A percentile compares a stretch with the other conserved stretches of the same genome.
Conservation (phyloP, 2,888 invertebrate species). For the Tetramorium bicarinatum region DNA sequence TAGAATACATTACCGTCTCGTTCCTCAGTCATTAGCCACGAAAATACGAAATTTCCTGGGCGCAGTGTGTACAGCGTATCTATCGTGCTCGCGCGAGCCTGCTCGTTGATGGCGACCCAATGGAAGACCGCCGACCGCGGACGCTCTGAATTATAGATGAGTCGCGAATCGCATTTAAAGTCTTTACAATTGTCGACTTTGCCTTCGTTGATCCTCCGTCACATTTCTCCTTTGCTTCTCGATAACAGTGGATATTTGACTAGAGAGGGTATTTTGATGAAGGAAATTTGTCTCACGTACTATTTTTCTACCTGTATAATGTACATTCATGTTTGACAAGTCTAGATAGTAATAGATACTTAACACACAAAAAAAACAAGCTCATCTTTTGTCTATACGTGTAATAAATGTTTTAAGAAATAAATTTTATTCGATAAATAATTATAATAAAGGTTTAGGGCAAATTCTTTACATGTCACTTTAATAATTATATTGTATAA, state of each 20-base stretch:
- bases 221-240: background rate
- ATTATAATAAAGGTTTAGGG: background rate
- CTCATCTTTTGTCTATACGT: background rate
- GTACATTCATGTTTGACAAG: background rate
- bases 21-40: slow-evolving; percentile 84
- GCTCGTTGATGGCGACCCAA: slow-evolving; percentile 50
- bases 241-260: background rate
- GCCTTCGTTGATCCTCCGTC: background rate
- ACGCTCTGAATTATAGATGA: slow-evolving; percentile 45
- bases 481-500: slow-evolving; percentile 9
- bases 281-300: background rate
- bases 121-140: slow-evolving; percentile 44
- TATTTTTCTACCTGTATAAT: background rate
- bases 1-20: slow-evolving; percentile 84
- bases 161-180: slow-evolving; percentile 47
- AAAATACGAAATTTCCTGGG: slow-evolving; percentile 82
- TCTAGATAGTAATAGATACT: background rate
- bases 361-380: background rate
- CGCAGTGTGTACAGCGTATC: slow-evolving; percentile 61
- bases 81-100: slow-evolving; percentile 50
- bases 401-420: background rate
- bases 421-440: background rate
- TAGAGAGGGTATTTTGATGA: background rate
- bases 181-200: slow-evolving; percentile 39
- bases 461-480: background rate